Base-by-base conservation (phyloP, 2,888 invertebrate genomes). In the Epsilonema sp. region DNA sequence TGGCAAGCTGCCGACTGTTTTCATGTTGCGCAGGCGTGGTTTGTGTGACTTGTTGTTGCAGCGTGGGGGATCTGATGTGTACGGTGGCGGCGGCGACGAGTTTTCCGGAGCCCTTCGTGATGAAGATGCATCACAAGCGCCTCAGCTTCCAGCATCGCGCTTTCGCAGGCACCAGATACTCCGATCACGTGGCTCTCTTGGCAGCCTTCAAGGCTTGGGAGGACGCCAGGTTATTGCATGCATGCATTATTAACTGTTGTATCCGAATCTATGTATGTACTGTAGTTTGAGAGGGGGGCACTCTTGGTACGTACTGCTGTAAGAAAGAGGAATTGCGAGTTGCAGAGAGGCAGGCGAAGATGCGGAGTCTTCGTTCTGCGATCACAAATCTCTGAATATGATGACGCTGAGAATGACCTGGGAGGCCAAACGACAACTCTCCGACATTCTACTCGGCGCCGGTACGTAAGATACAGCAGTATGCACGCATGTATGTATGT, bases 31-130 rank as follows among this genome's bases (percentile, higher is more conserved):
- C n/a, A n/a, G n/a, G n/a, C n/a, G n/a, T n/a, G n/a, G n/a, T n/a
- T n/a, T n/a, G n/a, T n/a, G n/a, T n/a, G n/a, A n/a, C n/a, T n/a
- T n/a, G n/a, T n/a, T n/a, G n/a, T n/a, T n/a, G n/a, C 49, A 79
- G 80, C 53, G 79, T 82, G 51, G 89, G 86, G 0, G 90, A 90
- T 65, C 80, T 90, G 0, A 71, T 90, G 44, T 81, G 84, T 11
- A 84, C 84, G 0, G 83, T 92, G 75, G 89, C 92, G 1, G 89
- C 94, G 16, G 82, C 84, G 4, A 84, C 89, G 37, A 89, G 89
- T 0, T 87, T 89, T 67, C 86, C 87, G 0, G 89, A 94, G 68
- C 83, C 92, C 3, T 94, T 90, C 65, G 75, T 80, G 2, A 65
- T 64, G 0, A 56, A 60, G 53, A 77, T 79, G 4, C 58, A 63